These are phyloP conservation scores for Stichodactyla helianthus DNA, from an alignment of 64 coral and sea anemone species.

Conservation along the genomic window DNA sequence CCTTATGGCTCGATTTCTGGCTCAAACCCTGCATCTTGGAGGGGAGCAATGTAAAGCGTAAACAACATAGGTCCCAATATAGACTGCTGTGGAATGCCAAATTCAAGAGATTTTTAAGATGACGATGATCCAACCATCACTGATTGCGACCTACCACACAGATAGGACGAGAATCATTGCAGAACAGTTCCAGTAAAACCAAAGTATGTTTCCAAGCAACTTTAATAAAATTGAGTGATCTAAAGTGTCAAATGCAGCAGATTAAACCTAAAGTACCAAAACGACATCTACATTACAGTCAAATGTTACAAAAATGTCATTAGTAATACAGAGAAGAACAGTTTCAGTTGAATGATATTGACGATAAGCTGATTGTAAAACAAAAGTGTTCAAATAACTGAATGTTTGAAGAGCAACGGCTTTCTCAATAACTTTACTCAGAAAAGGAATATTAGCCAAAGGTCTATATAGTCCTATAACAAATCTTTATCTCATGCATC, in stretches of 20 bases:
- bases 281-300: conserved; percentile 2
- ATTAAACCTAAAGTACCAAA: conserved; percentile 11
- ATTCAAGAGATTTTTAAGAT: neutral
- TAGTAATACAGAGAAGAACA: neutral
- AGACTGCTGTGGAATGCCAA: neutral
- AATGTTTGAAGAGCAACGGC: neutral
- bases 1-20: no score
- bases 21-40: no score
- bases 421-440: conserved; percentile 22
- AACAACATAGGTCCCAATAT: neutral
- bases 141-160: neutral
- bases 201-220: neutral
- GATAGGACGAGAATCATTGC: neutral
- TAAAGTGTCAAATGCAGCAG: conserved; percentile 27
- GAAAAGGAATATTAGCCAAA: neutral
- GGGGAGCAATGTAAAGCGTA: neutral
- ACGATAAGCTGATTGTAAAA: conserved; percentile 16
- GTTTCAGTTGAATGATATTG: neutral
- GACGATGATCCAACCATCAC: conserved; percentile 4
- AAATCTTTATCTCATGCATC: conserved; percentile 3
- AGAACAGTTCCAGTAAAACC: conserved; percentile 17
- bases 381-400: neutral
- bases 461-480: conserved; percentile 15
- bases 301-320: conserved; percentile 10
- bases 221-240: neutral